phyloP scores from a whole-genome alignment of 2,113 vertebrate genomes.

The Malurus melanocephalus region DNA sequence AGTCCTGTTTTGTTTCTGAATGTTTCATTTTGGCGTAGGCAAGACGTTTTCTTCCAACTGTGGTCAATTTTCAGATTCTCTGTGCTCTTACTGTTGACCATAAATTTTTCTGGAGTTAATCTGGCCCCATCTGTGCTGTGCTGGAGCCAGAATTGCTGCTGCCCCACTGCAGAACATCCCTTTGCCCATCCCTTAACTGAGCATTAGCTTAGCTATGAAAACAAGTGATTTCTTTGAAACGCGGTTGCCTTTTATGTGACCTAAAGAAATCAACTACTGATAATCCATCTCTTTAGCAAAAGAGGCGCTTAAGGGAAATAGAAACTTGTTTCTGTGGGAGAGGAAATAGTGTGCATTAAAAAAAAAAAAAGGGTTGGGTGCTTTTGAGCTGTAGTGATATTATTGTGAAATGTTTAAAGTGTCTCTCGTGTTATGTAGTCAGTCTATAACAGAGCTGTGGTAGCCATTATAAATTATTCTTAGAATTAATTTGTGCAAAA shows the following conservation, averaged over 20 bases:
- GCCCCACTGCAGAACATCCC: not conserved
- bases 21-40: not conserved
- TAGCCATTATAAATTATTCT: not conserved
- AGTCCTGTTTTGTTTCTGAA: not conserved
- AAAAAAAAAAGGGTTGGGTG: accelerated
- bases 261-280: not conserved
- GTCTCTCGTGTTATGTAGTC: not conserved
- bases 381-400: not conserved
- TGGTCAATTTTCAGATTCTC: not conserved
- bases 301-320: slow-evolving; percentile 39
- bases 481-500: not conserved
- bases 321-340: slow-evolving; percentile 30
- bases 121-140: not conserved
- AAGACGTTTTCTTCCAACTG: not conserved
- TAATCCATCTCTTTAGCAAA: not conserved
- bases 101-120: not conserved
- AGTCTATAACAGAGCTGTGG: accelerated
- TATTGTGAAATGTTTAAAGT: not conserved
- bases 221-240: slow-evolving; percentile 43
- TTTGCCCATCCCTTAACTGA: accelerated
- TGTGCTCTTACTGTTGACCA: not conserved
- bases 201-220: not conserved
- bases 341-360: not conserved
- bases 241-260: not conserved
- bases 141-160: not conserved